Evolutionary conservation across 2,888 invertebrate species (phyloP).

Genomic region (Cepaea hortensis): DNA sequence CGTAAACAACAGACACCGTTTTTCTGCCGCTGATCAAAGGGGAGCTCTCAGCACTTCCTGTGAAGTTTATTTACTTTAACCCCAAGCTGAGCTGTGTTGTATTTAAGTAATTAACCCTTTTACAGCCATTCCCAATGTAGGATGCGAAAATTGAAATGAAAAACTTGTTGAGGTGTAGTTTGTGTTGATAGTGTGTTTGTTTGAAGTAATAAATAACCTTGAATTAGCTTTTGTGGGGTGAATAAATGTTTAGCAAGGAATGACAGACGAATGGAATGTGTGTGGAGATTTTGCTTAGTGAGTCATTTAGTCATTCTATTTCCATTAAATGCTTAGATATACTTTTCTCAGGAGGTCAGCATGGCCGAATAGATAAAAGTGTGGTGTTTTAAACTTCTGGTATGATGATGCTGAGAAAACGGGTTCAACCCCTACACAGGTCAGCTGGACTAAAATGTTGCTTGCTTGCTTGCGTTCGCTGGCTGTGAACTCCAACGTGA

Average conservation of each 20-base stretch:
- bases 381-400: too few relatives aligned
- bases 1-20: constrained; percentile 35
- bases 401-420: too few relatives aligned
- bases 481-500: too few relatives aligned
- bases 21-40: constrained; percentile 36
- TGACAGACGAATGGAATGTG: constrained; percentile 23
- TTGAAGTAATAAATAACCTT: constrained; percentile 31
- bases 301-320: background rate
- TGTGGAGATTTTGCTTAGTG: background rate
- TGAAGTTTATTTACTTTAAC: constrained; percentile 43
- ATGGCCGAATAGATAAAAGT: too few relatives aligned
- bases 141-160: constrained; percentile 39
- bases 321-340: background rate
- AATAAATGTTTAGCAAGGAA: constrained; percentile 33
- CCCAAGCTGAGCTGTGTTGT: constrained; percentile 17
- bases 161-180: constrained; percentile 32
- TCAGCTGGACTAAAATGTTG: too few relatives aligned
- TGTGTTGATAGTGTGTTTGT: constrained; percentile 36
- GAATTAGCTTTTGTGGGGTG: constrained; percentile 21
- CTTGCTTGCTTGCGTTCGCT: too few relatives aligned
- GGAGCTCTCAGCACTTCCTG: constrained; percentile 30
- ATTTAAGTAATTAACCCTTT: constrained; percentile 34
- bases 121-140: constrained; percentile 24
- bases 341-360: too few relatives aligned
- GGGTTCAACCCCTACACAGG: too few relatives aligned